Evolutionary conservation across 2,888 invertebrate genomes (phyloP).

Genomic region (Junonia oenone): DNA sequence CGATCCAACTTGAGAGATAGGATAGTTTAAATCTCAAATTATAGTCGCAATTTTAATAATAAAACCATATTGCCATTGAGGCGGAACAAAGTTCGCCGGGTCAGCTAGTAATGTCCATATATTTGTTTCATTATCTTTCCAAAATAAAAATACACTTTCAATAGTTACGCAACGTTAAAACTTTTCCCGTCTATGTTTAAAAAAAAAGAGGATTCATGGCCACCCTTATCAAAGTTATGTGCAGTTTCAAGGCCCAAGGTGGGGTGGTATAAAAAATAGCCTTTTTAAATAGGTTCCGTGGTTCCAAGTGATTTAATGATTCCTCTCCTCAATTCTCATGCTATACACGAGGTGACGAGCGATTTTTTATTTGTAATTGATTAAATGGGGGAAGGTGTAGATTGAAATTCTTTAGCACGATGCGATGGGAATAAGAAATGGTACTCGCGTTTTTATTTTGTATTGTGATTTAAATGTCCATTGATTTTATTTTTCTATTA

Average conservation of each 20-base stretch:
- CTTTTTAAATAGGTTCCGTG: conserved; percentile 71
- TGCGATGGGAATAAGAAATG: conserved; percentile 53
- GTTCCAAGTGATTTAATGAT: conserved; percentile 74
- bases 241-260: conserved; percentile 38
- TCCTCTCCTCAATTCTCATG: conserved; percentile 53
- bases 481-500: background rate
- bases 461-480: conserved; percentile 16
- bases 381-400: conserved; percentile 53
- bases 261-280: conserved; percentile 65
- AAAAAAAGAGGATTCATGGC: conserved; percentile 21
- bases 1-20: too few species aligned
- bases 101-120: too few species aligned
- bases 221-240: conserved; percentile 39
- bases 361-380: conserved; percentile 72
- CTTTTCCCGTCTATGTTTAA: background rate
- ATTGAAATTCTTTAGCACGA: conserved; percentile 63
- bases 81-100: too few species aligned
- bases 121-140: too few species aligned
- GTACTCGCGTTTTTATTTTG: conserved; percentile 14
- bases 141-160: too few species aligned
- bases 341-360: conserved; percentile 60
- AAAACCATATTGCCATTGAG: too few species aligned
- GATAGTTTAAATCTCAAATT: too few species aligned
- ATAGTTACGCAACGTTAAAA: background rate
- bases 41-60: too few species aligned